Conservation (phyloP, 1,140 invertebrate species). For the Eriocheir sinensis region DNA sequence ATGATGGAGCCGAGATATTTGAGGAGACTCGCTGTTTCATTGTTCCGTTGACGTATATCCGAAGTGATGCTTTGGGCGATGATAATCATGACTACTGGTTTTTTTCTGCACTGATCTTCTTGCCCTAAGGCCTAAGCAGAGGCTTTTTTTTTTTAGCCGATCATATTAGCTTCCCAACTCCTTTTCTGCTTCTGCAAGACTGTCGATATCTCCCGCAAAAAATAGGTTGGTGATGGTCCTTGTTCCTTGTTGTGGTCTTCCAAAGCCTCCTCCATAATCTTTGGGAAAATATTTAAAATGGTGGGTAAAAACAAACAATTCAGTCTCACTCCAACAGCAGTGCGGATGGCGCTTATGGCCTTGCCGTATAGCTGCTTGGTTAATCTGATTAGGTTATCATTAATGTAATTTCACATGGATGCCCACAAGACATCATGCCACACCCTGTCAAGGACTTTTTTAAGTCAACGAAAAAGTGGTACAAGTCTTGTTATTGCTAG, state of each 20-base stretch:
- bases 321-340: slow-evolving; percentile 2
- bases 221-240: slow-evolving; percentile 8
- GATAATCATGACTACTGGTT: not conserved
- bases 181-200: not conserved
- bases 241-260: not conserved
- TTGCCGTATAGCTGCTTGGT: slow-evolving; percentile 31
- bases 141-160: not conserved
- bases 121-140: not conserved
- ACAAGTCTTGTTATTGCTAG: slow-evolving; percentile 35
- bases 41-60: not conserved
- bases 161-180: not conserved
- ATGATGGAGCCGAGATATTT: slow-evolving; percentile 34
- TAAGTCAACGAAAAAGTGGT: slow-evolving; percentile 32
- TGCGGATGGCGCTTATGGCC: slow-evolving; percentile 10
- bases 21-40: not conserved
- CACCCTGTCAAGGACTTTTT: slow-evolving; percentile 28
- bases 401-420: slow-evolving; percentile 27
- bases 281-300: not conserved
- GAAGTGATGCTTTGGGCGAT: slow-evolving; percentile 29
- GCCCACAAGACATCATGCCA: slow-evolving; percentile 6
- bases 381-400: not conserved
- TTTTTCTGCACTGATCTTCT: slow-evolving; percentile 32
- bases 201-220: slow-evolving; percentile 22
- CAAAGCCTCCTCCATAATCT: not conserved
- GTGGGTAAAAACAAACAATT: not conserved